phyloP scores from a whole-genome alignment of 2,888 invertebrate genomes.

The Macrophya alboannulata region DNA sequence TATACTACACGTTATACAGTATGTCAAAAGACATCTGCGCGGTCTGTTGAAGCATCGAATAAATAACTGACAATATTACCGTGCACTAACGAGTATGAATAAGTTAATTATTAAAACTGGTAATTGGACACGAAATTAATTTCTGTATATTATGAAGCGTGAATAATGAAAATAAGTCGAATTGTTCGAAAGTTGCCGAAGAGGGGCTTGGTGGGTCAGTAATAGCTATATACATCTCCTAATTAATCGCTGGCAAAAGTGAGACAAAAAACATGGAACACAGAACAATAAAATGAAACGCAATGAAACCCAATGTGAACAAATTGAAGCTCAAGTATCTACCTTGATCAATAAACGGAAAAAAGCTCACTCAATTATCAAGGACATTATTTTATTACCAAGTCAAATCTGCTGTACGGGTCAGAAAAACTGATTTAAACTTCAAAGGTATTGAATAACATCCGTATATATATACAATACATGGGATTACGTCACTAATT shows the following conservation, averaged over 20 bases:
- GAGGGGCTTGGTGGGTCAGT: neutral
- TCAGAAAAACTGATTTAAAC: neutral
- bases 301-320: neutral
- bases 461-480: neutral
- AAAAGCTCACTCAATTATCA: neutral
- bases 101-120: neutral
- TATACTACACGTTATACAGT: neutral
- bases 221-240: neutral
- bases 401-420: neutral
- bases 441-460: neutral
- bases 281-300: neutral
- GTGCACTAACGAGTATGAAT: neutral
- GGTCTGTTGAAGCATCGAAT: neutral
- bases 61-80: neutral
- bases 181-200: neutral
- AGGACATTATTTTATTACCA: neutral
- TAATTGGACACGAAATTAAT: constrained; percentile 36
- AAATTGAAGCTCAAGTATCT: neutral
- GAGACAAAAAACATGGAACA: too few relatives aligned
- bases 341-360: neutral
- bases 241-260: neutral
- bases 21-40: constrained; percentile 19
- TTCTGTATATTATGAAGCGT: neutral
- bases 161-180: neutral
- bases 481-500: constrained; percentile 41